Base-by-base conservation (phyloP, 2,113 vertebrate genomes). In the Triplophysa rosa region DNA sequence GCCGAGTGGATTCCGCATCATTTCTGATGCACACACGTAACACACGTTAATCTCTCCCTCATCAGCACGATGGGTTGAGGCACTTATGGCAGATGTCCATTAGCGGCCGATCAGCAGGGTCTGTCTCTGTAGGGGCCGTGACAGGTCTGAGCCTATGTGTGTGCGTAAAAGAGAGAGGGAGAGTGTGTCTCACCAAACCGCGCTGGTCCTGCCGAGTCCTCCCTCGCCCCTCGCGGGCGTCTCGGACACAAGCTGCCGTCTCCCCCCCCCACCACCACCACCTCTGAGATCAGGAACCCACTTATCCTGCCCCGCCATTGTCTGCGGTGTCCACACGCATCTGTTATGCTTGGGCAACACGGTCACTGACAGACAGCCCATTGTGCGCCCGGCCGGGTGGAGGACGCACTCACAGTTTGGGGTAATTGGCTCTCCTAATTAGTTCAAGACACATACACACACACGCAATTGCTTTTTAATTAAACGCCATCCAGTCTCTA, bases 251-350 rank as follows among this genome's bases (percentile, higher is more conserved):
- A 88, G 80, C 87, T 88, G 87, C 86, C 49, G 70, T 71, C 78
- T 67, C 17, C 61, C 23, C 74, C 74, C 63, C 29, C 64, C 33
- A 37, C 33, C 74, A 66, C 63, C 64, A 42, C 23, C 21, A 70
- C 24, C 68, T 58, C 65, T 24, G 58, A 77, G 70, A 71, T 80
- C 80, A 76, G 84, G 83, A 82, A 79, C 80, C 83, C 86, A 86
- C 82, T 85, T 84, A 84, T 54, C 81, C 81, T 70, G 79, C 78
- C 73, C 80, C 65, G 81, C 84, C 86, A 88, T 89, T 90, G 87
- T 91, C 84, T 91, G 87, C 77, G 40, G 72, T 86, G 89, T 91
- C 89, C 86, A 88, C 87, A 88, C 84, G 84, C 89, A 90, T 91
- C 88, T 91, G 90, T 89, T 82, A 86, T 86, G 88, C 87, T 85